Evolutionary conservation across 1,140 invertebrate species (phyloP).

Genomic region (Hydropsyche tenuis): DNA sequence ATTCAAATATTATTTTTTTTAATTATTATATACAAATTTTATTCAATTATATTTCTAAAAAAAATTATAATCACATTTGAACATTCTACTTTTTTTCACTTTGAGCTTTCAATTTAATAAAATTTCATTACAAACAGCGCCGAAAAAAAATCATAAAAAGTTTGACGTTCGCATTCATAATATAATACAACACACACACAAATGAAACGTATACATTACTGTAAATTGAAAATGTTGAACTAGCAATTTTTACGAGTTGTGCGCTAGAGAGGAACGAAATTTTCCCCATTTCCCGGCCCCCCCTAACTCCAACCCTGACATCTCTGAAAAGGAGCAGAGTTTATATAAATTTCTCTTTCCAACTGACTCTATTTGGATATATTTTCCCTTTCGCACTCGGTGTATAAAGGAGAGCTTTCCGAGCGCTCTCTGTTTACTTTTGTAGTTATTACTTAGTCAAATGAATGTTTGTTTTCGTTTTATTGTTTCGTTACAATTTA

Average conservation of each 20-base stretch:
- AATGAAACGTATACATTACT: constrained; percentile 3
- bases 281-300: not conserved
- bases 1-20: not conserved
- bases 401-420: not conserved
- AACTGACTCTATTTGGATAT: too few relatives aligned
- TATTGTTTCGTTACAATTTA: constrained; percentile 48
- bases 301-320: not conserved
- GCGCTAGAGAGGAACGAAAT: constrained; percentile 34
- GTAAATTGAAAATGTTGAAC: constrained; percentile 37
- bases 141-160: constrained; percentile 1
- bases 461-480: constrained; percentile 49
- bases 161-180: not conserved
- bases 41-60: not conserved
- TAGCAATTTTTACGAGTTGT: constrained; percentile 37
- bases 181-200: not conserved
- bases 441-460: constrained; percentile 48
- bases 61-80: too few relatives aligned
- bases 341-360: too few relatives aligned
- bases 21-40: not conserved
- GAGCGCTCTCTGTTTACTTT: constrained; percentile 45
- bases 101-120: not conserved
- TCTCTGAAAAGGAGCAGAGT: not conserved
- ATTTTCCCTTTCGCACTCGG: constrained; percentile 11
- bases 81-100: not conserved
- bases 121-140: not conserved